Evolutionary conservation across 2,888 invertebrate genomes (phyloP).

Genomic region (Zootermopsis nevadensis): DNA sequence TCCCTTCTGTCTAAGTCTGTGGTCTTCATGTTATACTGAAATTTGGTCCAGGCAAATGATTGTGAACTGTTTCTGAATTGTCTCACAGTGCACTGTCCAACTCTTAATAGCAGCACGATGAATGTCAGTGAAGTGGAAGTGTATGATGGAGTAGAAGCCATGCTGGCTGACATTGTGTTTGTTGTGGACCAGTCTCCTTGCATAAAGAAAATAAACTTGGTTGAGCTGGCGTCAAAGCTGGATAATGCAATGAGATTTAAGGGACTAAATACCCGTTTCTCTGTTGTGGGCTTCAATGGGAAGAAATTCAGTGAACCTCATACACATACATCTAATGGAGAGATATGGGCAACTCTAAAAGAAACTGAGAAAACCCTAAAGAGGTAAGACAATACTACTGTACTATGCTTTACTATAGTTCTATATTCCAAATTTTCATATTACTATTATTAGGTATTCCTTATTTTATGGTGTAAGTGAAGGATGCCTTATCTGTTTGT

Average conservation of each 20-base stretch:
- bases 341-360: constrained; percentile 56
- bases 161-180: constrained; percentile 65
- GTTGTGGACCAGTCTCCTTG: constrained; percentile 64
- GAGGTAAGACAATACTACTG: constrained; percentile 40
- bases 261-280: constrained; percentile 62
- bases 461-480: too few species aligned
- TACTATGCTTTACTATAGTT: too few species aligned
- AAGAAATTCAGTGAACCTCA: constrained; percentile 58
- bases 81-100: constrained; percentile 58
- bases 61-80: constrained; percentile 4
- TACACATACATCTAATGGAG: constrained; percentile 60
- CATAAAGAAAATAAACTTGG: constrained; percentile 56
- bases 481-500: too few species aligned
- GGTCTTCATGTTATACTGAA: too few species aligned
- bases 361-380: constrained; percentile 53
- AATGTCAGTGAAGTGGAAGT: constrained; percentile 58
- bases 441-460: too few species aligned
- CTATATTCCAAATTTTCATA: too few species aligned
- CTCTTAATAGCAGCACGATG: constrained; percentile 57
- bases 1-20: too few species aligned
- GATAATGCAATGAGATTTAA: constrained; percentile 56
- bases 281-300: constrained; percentile 64
- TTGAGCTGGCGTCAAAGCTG: constrained; percentile 54
- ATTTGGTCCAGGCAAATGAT: background rate
- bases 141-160: constrained; percentile 56